Evolutionary conservation across 2,888 invertebrate species (phyloP), one percentile per base, ranked within the genome.

Genomic region (Macropis europaea): DNA sequence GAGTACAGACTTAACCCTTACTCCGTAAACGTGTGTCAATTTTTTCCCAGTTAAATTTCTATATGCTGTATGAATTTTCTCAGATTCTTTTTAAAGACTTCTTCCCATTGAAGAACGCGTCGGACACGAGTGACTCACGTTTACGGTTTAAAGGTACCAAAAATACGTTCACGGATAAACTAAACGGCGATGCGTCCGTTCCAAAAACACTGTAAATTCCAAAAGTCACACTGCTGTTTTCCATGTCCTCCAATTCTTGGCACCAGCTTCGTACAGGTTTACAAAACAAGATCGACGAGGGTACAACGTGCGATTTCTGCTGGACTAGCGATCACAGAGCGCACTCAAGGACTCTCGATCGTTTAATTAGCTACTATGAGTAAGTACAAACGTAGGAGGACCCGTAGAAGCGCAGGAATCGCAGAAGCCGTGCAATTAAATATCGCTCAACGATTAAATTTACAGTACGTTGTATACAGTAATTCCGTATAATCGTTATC

Each of bases 211-310:
- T n/a, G n/a, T n/a, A n/a, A n/a, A n/a, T n/a, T n/a, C n/a, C n/a
- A n/a, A n/a, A n/a, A n/a, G n/a, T n/a, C n/a, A n/a, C n/a, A n/a
- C n/a, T n/a, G 26, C 40, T 19, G 47, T 59, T 60, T 56, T 50
- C 34, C 26, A 54, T 54, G 54, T 36, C 17, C 24, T 53, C 61
- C 53, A 42, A 68, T 71, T 76, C 54, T 78, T 72, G 81, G 63
- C 80, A 73, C 66, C 2, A 17, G 1, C 0, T 22, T 59, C 30
- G 9, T 5, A 13, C 6, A 11, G 6, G 30, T 38, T 54, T 64
- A 61, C 56, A 52, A 36, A 13, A 17, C 3, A n/a, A n/a, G 15
- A 24, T 9, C 28, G 30, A 26, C 13, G 11, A 32, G 32, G 28
- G 3, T 2, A 7, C 19, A 17, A 13, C 2, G 19, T 24, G 43